phyloP scores from a whole-genome alignment of 2,797 vertebrate species.

The Numenius phaeopus region DNA sequence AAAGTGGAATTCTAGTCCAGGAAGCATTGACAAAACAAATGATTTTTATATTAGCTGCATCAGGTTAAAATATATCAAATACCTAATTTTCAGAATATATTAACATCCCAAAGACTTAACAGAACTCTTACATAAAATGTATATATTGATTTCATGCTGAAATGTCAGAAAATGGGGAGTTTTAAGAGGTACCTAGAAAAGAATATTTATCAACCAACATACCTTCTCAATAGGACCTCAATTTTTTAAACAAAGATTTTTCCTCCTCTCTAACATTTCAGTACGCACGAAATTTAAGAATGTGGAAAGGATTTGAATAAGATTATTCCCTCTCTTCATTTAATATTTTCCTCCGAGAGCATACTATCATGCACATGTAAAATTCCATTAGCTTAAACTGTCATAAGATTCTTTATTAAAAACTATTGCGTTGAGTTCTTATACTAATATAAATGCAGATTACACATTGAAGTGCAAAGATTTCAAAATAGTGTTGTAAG shows the following conservation, averaged over 20 bases:
- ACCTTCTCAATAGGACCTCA: conserved; percentile 12
- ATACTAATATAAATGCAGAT: neutral
- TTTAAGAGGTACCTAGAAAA: neutral
- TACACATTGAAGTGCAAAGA: neutral
- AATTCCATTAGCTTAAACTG: conserved; percentile 54
- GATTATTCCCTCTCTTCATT: conserved; percentile 11
- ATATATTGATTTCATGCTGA: neutral
- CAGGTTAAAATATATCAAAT: conserved; percentile 63
- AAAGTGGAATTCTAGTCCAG: conserved; percentile 99
- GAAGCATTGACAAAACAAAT: conserved; percentile 99
- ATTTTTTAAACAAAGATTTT: conserved; percentile 31
- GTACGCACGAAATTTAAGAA: conserved; percentile 48
- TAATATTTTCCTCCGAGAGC: conserved; percentile 65
- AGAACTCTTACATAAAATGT: conserved; percentile 12
- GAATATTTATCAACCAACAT: conserved; percentile 18
- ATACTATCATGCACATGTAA: conserved; percentile 40
- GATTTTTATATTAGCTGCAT: conserved; percentile 90
- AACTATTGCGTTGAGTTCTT: neutral
- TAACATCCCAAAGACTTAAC: conserved; percentile 45
- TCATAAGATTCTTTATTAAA: neutral
- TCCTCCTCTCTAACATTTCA: conserved; percentile 64
- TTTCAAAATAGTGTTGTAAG: neutral
- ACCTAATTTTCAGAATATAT: conserved; percentile 64
- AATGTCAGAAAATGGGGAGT: neutral
- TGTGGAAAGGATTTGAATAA: conserved; percentile 23